Conservation (phyloP, 2,888 invertebrate genomes). For the Drosophila barbarae region DNA sequence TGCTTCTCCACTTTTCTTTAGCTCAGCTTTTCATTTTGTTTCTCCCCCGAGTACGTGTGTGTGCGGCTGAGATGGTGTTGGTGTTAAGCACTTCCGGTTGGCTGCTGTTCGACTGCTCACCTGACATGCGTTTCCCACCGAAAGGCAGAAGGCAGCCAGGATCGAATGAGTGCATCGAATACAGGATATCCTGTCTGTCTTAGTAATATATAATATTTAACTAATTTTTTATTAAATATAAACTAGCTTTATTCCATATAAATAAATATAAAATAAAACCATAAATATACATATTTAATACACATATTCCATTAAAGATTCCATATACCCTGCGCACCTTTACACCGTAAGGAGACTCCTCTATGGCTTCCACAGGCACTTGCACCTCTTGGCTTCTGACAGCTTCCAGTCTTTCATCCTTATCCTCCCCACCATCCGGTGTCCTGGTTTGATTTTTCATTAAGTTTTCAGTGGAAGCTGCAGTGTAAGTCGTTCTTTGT, state of each 20-base stretch:
- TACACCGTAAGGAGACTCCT: neutral
- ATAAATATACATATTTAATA: neutral
- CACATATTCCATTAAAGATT: too few relatives aligned
- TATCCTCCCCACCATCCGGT: neutral
- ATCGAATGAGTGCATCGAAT: too few relatives aligned
- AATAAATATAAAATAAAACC: too few relatives aligned
- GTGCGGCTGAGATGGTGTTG: slow-evolving; percentile 43
- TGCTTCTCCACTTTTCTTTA: slow-evolving; percentile 20
- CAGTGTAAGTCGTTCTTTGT: slow-evolving; percentile 32
- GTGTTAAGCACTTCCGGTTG: slow-evolving; percentile 70
- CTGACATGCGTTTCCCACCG: slow-evolving; percentile 59
- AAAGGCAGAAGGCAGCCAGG: slow-evolving; percentile 7
- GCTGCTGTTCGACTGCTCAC: slow-evolving; percentile 50
- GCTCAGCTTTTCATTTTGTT: slow-evolving; percentile 29
- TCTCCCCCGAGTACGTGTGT: neutral
- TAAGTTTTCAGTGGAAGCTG: slow-evolving; percentile 51
- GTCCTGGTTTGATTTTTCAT: slow-evolving; percentile 48
- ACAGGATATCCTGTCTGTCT: neutral
- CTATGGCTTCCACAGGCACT: slow-evolving; percentile 27
- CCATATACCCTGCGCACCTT: neutral
- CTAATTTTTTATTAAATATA: too few relatives aligned
- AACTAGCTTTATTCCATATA: too few relatives aligned
- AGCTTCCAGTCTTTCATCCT: slow-evolving; percentile 18
- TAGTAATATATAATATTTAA: neutral
- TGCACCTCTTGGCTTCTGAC: slow-evolving; percentile 60